Percentiles rank a stretch among this genome's conserved stretches.
phyloP scores from a whole-genome alignment of 2,888 invertebrate species.

The Oscheius sp. region DNA sequence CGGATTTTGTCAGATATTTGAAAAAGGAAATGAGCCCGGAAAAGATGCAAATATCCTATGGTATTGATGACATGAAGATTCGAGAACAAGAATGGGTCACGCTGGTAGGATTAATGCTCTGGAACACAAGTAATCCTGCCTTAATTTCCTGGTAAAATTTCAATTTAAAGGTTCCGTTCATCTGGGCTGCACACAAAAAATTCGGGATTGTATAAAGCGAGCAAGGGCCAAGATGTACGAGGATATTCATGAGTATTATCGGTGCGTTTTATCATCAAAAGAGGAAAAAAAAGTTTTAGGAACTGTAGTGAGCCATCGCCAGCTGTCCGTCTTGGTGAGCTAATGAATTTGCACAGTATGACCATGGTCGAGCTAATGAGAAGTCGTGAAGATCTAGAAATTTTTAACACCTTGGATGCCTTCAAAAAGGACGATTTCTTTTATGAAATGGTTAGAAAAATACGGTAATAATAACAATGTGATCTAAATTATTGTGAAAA shows the following conservation, averaged over 20 bases:
- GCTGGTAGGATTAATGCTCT: conserved; percentile 2
- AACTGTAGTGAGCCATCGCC: conserved; percentile 6
- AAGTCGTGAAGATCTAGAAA: conserved; percentile 23
- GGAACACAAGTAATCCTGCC: conserved; percentile 19
- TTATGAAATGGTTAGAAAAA: conserved; percentile 28
- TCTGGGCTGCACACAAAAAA: background rate
- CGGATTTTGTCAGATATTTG: conserved; percentile 16
- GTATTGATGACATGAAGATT: conserved; percentile 18
- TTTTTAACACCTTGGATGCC: conserved; percentile 12
- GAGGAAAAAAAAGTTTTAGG: background rate
- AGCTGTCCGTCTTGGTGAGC: conserved; percentile 13
- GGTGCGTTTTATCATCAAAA: background rate
- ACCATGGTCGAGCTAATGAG: conserved; percentile 25
- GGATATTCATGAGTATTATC: conserved; percentile 23
- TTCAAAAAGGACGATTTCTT: conserved; percentile 30
- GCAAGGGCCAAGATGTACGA: conserved; percentile 21
- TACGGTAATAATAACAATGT: background rate
- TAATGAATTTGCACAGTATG: conserved; percentile 20
- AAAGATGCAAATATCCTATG: conserved; percentile 15
- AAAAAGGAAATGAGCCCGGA: conserved; percentile 29
- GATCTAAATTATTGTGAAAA: background rate
- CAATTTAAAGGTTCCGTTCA: background rate
- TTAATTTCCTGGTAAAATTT: too few species aligned
- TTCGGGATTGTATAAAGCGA: background rate
- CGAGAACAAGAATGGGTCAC: conserved; percentile 19